Evolutionary conservation across 1,140 invertebrate species (phyloP).

Genomic region (Penaeus japonicus): DNA sequence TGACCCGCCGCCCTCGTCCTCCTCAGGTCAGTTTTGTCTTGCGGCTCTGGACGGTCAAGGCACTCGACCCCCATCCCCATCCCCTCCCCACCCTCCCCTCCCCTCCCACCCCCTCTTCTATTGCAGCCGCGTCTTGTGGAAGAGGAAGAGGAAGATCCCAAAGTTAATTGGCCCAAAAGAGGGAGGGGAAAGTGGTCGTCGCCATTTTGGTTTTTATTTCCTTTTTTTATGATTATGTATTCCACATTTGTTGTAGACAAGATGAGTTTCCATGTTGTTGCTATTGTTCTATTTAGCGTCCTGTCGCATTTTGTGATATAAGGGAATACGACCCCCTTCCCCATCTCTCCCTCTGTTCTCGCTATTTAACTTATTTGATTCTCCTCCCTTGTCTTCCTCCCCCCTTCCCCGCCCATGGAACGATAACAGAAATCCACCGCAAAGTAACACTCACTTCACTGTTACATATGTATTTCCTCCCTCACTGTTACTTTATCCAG

Average conservation of each 20-base stretch:
- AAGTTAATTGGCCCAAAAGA: neutral
- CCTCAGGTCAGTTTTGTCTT: constrained; percentile 41
- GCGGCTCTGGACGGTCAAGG: constrained; percentile 27
- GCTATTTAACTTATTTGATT: neutral
- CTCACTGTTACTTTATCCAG: neutral
- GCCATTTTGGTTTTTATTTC: too few species aligned
- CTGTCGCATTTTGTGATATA: neutral
- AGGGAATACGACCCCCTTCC: neutral
- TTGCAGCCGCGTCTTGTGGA: neutral
- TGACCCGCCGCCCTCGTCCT: constrained; percentile 35
- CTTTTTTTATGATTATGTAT: too few species aligned
- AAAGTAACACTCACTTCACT: too few species aligned
- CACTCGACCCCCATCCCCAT: neutral
- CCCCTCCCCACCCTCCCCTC: neutral
- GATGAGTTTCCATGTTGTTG: neutral
- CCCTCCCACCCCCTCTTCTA: neutral
- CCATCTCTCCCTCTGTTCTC: neutral
- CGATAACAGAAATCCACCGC: too few species aligned
- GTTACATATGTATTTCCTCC: too few species aligned
- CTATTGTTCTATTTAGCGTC: too few species aligned
- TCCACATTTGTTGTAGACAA: too few species aligned
- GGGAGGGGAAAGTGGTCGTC: neutral
- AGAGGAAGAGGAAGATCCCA: neutral
- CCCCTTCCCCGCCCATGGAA: neutral
- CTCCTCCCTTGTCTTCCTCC: neutral